Evolutionary conservation across 2,113 vertebrate species (phyloP).

Genomic region (Daboia siamensis): DNA sequence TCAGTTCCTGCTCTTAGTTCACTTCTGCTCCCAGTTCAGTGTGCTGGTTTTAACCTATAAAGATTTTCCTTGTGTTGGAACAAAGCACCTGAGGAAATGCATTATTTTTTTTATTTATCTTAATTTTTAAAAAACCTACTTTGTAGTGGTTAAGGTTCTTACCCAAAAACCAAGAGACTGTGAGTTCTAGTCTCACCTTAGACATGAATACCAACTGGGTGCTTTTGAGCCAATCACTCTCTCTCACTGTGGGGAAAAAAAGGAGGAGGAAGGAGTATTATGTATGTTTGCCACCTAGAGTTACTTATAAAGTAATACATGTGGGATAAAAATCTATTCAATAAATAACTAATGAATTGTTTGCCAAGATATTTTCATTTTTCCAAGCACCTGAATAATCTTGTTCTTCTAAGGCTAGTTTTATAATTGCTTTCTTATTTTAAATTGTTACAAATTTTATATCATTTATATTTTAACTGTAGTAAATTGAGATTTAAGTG

Average conservation of each 20-base stretch:
- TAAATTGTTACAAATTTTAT: neutral
- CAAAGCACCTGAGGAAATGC: neutral
- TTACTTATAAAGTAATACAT: neutral
- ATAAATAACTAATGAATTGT: neutral
- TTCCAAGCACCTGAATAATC: neutral
- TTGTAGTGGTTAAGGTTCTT: neutral
- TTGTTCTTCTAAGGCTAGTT: neutral
- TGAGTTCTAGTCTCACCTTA: neutral
- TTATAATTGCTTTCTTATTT: neutral
- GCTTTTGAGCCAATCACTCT: neutral
- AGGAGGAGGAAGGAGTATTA: neutral
- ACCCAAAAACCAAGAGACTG: neutral
- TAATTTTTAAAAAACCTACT: neutral
- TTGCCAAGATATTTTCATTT: neutral
- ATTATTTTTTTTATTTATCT: neutral
- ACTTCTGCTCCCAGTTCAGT: too few relatives aligned
- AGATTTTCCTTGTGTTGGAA: too few relatives aligned
- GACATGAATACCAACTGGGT: neutral
- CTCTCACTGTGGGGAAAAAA: neutral
- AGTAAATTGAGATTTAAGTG: neutral
- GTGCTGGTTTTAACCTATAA: too few relatives aligned
- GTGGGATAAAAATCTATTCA: neutral
- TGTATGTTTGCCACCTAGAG: neutral
- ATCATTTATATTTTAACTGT: neutral
- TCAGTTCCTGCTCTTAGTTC: too few relatives aligned